A percentile compares a stretch with the other conserved stretches of the same genome.
These are phyloP conservation scores for Nothocercus nigrocapillus DNA, from an alignment of 2,113 vertebrate species.

Conservation along the genomic window DNA sequence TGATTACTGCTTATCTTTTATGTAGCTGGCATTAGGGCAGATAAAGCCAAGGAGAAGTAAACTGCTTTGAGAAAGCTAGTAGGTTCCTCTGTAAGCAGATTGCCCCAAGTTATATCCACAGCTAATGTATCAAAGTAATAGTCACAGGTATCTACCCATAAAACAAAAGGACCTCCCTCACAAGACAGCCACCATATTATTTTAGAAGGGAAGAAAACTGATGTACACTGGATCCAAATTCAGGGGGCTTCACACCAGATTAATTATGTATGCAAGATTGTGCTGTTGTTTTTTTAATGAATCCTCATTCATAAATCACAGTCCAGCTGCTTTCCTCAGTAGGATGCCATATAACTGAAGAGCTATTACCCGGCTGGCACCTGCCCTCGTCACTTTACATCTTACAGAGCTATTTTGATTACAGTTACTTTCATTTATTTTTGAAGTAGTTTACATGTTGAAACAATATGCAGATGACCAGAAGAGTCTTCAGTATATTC, in stretches of 20 bases:
- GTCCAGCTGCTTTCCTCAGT: slow-evolving; percentile 32
- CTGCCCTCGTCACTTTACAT: slow-evolving; percentile 25
- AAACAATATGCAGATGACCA: background rate
- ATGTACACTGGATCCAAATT: background rate
- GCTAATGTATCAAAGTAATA: background rate
- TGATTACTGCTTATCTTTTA: background rate
- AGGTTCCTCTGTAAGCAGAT: background rate
- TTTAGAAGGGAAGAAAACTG: background rate
- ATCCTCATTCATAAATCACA: slow-evolving; percentile 59
- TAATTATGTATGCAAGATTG: background rate
- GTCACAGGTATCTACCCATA: background rate
- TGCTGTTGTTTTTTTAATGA: slow-evolving; percentile 29
- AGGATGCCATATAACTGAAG: background rate
- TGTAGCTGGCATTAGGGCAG: background rate
- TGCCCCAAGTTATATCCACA: background rate
- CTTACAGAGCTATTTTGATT: slow-evolving; percentile 26
- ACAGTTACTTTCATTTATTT: slow-evolving; percentile 12
- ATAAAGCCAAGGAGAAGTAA: background rate
- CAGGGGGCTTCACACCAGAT: background rate
- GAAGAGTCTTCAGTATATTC: background rate
- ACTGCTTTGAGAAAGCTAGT: background rate
- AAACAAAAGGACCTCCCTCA: background rate
- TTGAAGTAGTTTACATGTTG: background rate
- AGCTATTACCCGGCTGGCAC: background rate
- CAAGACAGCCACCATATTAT: background rate